These are phyloP conservation scores for Notospermus geniculatus DNA, from an alignment of 1,140 invertebrate genomes.

Conservation along the genomic window DNA sequence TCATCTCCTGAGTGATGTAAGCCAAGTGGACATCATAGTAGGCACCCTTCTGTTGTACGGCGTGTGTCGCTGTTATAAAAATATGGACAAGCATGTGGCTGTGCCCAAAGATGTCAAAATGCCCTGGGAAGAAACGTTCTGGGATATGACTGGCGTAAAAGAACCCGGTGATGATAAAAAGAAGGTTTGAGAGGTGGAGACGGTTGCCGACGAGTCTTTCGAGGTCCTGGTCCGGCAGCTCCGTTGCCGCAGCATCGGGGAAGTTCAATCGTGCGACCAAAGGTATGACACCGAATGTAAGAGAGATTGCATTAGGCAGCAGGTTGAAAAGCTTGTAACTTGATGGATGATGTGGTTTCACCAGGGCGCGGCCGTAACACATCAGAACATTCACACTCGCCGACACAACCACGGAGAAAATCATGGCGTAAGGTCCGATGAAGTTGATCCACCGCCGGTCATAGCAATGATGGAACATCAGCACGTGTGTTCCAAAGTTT, in stretches of 20 bases:
- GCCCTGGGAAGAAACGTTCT: conserved; percentile 52
- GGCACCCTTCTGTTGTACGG: too few species aligned
- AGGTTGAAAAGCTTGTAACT: too few species aligned
- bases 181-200: conserved; percentile 24
- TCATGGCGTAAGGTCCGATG: too few species aligned
- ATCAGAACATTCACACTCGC: too few species aligned
- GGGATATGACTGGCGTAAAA: conserved; percentile 54
- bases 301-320: conserved; percentile 38
- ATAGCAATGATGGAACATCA: too few species aligned
- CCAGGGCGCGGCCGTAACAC: too few species aligned
- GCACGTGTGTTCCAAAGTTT: too few species aligned
- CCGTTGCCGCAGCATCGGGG: conserved; percentile 29
- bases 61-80: conserved; percentile 44
- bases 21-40: too few species aligned
- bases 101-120: conserved; percentile 57
- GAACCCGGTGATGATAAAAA: conserved; percentile 34
- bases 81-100: conserved; percentile 58
- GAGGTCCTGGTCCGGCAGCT: conserved; percentile 19
- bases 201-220: conserved; percentile 28
- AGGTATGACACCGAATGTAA: conserved; percentile 27
- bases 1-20: too few species aligned
- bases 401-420: too few species aligned
- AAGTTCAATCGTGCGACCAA: conserved; percentile 30
- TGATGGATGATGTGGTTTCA: too few species aligned
- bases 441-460: too few species aligned